Evolutionary conservation across 2,888 invertebrate genomes (phyloP).

Genomic region (Celastrina argiolus): DNA sequence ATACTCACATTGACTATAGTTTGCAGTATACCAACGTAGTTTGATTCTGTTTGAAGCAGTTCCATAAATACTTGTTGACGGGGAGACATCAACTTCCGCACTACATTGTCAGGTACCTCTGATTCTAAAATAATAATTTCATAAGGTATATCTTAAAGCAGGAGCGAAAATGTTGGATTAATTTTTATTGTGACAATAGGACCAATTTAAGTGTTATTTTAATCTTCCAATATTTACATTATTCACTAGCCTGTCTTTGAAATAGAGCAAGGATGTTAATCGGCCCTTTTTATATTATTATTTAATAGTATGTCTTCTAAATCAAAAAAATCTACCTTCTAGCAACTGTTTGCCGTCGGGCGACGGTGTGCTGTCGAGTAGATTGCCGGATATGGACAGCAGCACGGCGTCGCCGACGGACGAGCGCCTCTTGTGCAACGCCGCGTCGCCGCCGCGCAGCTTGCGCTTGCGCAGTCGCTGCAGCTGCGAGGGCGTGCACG

Average conservation of each 20-base stretch:
- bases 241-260: too few relatives aligned
- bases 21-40: conserved; percentile 96
- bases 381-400: conserved; percentile 90
- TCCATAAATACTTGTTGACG: conserved; percentile 93
- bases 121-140: conserved; percentile 56
- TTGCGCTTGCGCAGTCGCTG: conserved; percentile 87
- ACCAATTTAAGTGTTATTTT: too few relatives aligned
- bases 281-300: too few relatives aligned
- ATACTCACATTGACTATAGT: conserved; percentile 90
- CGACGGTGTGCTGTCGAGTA: conserved; percentile 92
- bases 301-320: neutral
- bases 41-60: conserved; percentile 96
- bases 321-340: conserved; percentile 57
- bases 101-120: conserved; percentile 78
- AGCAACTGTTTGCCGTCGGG: conserved; percentile 82
- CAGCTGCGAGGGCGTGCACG: conserved; percentile 60
- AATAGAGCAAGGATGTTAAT: too few relatives aligned
- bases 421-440: conserved; percentile 87
- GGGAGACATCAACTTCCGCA: conserved; percentile 83
- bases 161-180: neutral
- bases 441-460: conserved; percentile 77
- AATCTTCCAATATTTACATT: neutral
- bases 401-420: conserved; percentile 91
- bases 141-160: neutral
- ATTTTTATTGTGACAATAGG: neutral